Evolutionary conservation across 1,140 invertebrate genomes (phyloP).

Genomic region (Phortica variegata): DNA sequence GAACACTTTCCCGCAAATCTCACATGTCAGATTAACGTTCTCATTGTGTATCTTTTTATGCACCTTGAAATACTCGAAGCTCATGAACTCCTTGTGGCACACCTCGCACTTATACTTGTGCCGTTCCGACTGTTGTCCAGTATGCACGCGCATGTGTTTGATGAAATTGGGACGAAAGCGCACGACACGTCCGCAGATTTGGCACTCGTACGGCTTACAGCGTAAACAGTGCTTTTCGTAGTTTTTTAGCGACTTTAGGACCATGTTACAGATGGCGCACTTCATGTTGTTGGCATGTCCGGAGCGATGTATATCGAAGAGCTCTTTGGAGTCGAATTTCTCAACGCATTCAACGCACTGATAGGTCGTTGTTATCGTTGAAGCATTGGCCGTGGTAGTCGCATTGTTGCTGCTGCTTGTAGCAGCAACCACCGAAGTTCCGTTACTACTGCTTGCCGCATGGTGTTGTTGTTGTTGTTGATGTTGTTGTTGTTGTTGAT

Average conservation of each 20-base stretch:
- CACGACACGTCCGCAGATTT: constrained; percentile 52
- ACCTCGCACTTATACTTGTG: constrained; percentile 56
- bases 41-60: constrained; percentile 57
- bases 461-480: constrained; percentile 6
- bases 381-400: constrained; percentile 5
- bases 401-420: neutral
- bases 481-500: constrained; percentile 3
- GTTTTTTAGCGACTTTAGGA: constrained; percentile 49
- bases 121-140: constrained; percentile 50
- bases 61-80: constrained; percentile 54
- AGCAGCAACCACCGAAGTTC: neutral
- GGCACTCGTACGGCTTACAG: constrained; percentile 56
- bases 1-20: constrained; percentile 56
- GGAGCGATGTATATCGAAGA: constrained; percentile 51
- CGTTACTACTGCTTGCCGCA: constrained; percentile 2
- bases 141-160: constrained; percentile 54
- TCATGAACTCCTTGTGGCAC: constrained; percentile 57
- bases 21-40: constrained; percentile 53
- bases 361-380: constrained; percentile 29
- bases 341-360: constrained; percentile 52
- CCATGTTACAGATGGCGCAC: constrained; percentile 56
- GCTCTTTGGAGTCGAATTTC: constrained; percentile 51
- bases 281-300: constrained; percentile 56
- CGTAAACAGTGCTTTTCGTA: constrained; percentile 55
- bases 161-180: constrained; percentile 54